Evolutionary conservation across 2,797 vertebrate genomes (phyloP), one percentile per base, ranked within the genome.

Genomic region (Galagoides demidoff): DNA sequence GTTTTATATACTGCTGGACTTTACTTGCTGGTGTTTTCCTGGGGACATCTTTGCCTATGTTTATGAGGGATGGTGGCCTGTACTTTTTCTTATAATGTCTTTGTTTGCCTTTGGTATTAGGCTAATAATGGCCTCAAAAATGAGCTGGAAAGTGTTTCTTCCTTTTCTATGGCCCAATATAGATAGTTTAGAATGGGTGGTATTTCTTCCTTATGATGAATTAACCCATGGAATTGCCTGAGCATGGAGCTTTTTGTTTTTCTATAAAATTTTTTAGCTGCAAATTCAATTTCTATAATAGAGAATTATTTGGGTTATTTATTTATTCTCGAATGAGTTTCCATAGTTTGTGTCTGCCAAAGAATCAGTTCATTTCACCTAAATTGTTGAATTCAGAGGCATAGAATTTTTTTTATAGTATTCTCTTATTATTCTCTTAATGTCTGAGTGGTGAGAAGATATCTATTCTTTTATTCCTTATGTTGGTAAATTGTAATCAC

Each of bases 81-180:
- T 78, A 59, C 0, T 37, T 63, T 73, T 86, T 90, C 17, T 89
- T 78, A 12, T 70, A 59, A 14, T 88, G 31, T 27, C 37, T 64
- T 88, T 68, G 27, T 74, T 95, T 91, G 49, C 6, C 86, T 93
- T 95, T 92, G 39, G 39, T 86, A 63, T 73, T 66, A 73, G 19
- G 13, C 55, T 63, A 64, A n/a, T 45, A 37, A 77, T 68, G 52
- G 17, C 8, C 29, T 74, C 19, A 57, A 88, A 93, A 73, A 61
- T 74, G 20, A 73, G 3, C n/a, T 78, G 12, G 6, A 3, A 12
- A 83, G 12, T 85, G 5, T 57, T 87, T 79, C 25, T 92, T 95
- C 37, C 12, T 27, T 4, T 85, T 91, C 52, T 81, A 2, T 89
- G 93, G 96, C 81, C 25, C n/a, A 39, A 7, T 23, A 71, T 6